Evolutionary conservation across 2,113 vertebrate genomes (phyloP), one percentile per base, ranked within the genome.

Genomic region (Ageneiosus marmoratus): DNA sequence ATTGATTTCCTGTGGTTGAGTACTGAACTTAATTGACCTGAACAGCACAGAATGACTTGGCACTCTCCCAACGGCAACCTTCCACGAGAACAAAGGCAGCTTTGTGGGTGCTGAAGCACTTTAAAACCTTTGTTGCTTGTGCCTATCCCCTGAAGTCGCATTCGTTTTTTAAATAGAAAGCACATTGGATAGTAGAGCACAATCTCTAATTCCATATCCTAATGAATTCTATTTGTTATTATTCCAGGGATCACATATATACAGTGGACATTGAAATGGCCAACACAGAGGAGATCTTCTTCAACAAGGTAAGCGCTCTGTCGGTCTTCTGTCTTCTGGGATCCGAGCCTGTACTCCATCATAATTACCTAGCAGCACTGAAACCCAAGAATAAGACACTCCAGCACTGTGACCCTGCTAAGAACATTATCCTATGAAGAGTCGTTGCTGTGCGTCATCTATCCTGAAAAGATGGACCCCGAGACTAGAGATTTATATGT

Each of bases 241-340:
- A 51, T 94, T 92, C 51, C 92, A 99, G 98, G 94, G 98, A 99
- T 94, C 98, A 99, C 93, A 98, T 99, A 93, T 99, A 99, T 94
- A 96, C 97, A 73, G 94, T 99, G 94, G 98, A 99, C 91, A 96
- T 97, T 84, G 98, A 99, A 87, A 94, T 94, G 83, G 94, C 95
- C 90, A 91, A 96, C 88, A 91, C 95, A 81, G 96, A 99, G 85
- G 97, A 99, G 96, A 98, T 99, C 94, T 98, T 96, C 92, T 99
- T 98, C 96, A 99, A 93, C 93, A 99, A 99, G 96, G 98, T 99
- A 95, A 98, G 97, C 96, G 77, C 51, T 41, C 27, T 11, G 41
- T 72, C 50, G 24, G 60, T 76, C 78, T 77, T 22, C 78, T 77
- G 27, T 84, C 29, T 58, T 46, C 72, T 13, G 37, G 53, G 34